Evolutionary conservation across 2,113 vertebrate species (phyloP), one percentile per base, ranked within the genome.

Genomic region (Ibidorhyncha struthersii): DNA sequence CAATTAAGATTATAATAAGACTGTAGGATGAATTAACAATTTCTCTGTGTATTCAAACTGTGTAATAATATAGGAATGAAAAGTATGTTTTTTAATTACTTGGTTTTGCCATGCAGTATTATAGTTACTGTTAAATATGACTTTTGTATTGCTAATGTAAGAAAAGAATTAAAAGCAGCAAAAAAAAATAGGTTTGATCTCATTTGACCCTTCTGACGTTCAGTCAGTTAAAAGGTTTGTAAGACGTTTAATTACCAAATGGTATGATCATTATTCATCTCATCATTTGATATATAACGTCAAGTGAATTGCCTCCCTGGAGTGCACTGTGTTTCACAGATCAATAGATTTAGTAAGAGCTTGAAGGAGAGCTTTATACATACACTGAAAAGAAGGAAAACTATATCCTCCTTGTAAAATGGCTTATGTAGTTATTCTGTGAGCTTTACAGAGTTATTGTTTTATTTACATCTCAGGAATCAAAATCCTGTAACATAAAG

Each of bases 201-300:
- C 98, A 96, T 97, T 98, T 98, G 98, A 99, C 98, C 99, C 98
- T 98, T 98, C 97, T 98, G 98, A 98, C 95, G 69, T 98, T 97
- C 96, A 98, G 98, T 99, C 98, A 99, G 98, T 99, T 99, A 99
- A 99, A 99, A 99, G 98, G 98, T 99, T 99, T 99, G 98, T 99
- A 99, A 99, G 99, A 99, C 71, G 96, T 99, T 99, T 99, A 99
- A 99, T 99, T 99, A 99, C 98, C 98, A 99, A 99, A 99, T 98
- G 98, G 98, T 99, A 98, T 99, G 98, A 99, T 99, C 98, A 98
- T 99, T 99, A 99, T 99, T 99, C 99, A 99, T 99, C 98, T 99
- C 98, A 98, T 99, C 98, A 99, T 99, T 99, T 99, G 99, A 99
- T 99, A 98, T 99, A 98, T 98, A 99, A 99, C 96, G 98, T 99